Conservation (phyloP, 2,888 invertebrate genomes). For the Noctua janthe region DNA sequence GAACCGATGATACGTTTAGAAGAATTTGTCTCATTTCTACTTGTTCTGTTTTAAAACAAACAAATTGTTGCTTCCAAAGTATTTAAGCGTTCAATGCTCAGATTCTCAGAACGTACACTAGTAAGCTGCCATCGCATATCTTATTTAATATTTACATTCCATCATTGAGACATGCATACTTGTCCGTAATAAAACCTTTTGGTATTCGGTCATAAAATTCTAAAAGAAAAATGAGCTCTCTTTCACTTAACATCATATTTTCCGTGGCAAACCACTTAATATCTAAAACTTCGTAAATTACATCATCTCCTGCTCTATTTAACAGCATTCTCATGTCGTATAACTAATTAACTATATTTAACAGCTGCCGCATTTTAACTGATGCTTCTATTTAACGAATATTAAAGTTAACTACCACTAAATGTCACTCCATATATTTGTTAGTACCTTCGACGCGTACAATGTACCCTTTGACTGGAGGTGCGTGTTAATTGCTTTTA, state of each 20-base stretch:
- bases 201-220: conserved; percentile 40
- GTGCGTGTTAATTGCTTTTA: conserved; percentile 83
- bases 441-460: conserved; percentile 76
- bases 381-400: conserved; percentile 84
- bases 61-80: conserved; percentile 1
- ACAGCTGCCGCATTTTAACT: conserved; percentile 84
- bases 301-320: conserved; percentile 67
- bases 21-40: neutral
- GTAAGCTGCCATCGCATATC: conserved; percentile 17
- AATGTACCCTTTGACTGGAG: conserved; percentile 77
- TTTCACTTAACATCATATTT: conserved; percentile 52
- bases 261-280: conserved; percentile 61
- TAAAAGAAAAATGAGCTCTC: conserved; percentile 46
- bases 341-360: conserved; percentile 85
- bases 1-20: neutral
- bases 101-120: conserved; percentile 9
- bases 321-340: conserved; percentile 73
- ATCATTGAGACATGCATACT: conserved; percentile 43
- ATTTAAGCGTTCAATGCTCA: neutral
- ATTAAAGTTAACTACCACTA: conserved; percentile 85
- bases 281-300: conserved; percentile 67
- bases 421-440: conserved; percentile 86
- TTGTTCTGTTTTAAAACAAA: neutral
- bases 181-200: conserved; percentile 44
- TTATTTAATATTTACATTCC: conserved; percentile 57